Conservation (phyloP, 2,888 invertebrate genomes). For the Steromphala cineraria region DNA sequence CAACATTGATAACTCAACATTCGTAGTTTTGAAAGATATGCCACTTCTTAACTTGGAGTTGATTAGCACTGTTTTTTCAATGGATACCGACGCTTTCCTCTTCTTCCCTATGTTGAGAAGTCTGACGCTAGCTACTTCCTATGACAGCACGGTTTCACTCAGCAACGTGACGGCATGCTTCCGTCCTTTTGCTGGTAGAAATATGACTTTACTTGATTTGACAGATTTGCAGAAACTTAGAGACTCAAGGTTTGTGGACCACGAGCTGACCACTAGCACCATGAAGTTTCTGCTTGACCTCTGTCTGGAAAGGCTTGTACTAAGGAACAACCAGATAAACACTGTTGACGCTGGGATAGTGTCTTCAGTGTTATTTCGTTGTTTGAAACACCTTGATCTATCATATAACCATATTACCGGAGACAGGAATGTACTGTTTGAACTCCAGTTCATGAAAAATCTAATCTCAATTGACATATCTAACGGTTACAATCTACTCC, state of each 20-base stretch:
- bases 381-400: neutral
- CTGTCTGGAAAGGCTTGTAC: neutral
- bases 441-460: too few relatives aligned
- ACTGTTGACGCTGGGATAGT: neutral
- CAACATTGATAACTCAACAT: too few relatives aligned
- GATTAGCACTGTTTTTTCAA: too few relatives aligned
- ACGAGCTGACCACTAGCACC: neutral
- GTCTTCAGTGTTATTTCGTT: neutral
- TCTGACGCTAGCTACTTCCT: too few relatives aligned
- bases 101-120: too few relatives aligned
- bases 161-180: neutral
- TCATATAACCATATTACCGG: neutral
- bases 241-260: neutral
- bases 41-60: too few relatives aligned
- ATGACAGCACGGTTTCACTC: neutral
- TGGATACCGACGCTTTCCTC: too few relatives aligned
- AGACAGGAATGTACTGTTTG: too few relatives aligned
- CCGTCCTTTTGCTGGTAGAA: neutral
- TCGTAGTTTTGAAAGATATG: too few relatives aligned
- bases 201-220: neutral
- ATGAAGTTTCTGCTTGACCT: neutral
- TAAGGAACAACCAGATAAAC: neutral
- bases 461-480: too few relatives aligned
- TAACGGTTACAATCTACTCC: too few relatives aligned
- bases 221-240: neutral